Percentiles rank a stretch among this genome's conserved stretches.
These are phyloP conservation scores for Vanacampus margaritifer DNA, from an alignment of 2,113 vertebrate genomes.

Conservation along the genomic window DNA sequence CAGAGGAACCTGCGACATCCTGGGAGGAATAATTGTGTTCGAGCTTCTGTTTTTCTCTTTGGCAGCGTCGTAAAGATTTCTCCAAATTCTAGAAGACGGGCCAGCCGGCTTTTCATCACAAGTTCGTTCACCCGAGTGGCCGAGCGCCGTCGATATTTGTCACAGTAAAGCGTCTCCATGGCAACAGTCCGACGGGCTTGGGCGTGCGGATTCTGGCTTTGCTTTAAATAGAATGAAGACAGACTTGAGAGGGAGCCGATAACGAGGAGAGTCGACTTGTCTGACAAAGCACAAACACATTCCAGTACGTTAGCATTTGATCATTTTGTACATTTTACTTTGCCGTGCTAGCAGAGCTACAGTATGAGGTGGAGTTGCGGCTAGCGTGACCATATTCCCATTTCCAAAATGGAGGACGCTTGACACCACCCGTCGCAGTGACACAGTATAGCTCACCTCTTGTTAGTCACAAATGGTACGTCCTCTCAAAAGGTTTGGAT, in stretches of 20 bases:
- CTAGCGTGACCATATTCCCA: no score
- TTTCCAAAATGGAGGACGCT: no score
- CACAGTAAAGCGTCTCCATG: slow-evolving; percentile 17
- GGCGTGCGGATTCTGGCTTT: slow-evolving; percentile 8
- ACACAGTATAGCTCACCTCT: no score
- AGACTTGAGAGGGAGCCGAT: slow-evolving; percentile 6
- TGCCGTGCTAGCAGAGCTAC: no score
- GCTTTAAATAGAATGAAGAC: slow-evolving; percentile 7
- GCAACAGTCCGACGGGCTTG: slow-evolving; percentile 10
- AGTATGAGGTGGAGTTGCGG: no score
- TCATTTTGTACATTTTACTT: no score
- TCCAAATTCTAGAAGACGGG: background rate
- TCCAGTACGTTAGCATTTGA: background rate
- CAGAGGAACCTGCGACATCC: background rate
- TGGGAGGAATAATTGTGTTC: background rate
- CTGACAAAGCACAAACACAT: background rate
- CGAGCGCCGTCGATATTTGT: background rate
- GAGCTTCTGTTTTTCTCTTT: background rate
- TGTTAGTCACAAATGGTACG: no score
- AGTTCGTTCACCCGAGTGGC: background rate
- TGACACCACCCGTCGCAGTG: no score
- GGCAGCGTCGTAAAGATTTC: background rate
- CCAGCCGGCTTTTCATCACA: background rate
- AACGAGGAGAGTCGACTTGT: background rate
- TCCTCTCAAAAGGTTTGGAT: no score